Evolutionary conservation across 2,888 invertebrate species (phyloP), one percentile per base, ranked within the genome.

Genomic region (Homarus gammarus): DNA sequence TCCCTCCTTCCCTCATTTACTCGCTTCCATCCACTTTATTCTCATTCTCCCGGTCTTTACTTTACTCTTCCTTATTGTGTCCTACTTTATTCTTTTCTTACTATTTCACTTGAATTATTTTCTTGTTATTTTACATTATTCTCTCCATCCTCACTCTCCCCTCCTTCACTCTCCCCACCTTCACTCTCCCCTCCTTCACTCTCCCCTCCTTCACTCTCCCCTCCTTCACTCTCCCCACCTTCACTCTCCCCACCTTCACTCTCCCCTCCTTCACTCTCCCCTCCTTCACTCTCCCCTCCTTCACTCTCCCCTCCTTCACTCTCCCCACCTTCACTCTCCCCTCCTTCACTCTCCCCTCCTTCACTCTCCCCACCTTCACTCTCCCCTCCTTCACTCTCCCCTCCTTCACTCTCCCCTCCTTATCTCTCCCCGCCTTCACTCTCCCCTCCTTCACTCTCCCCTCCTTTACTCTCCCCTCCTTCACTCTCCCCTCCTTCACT

Each of bases 171-270:
- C 44, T 70, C 49, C 44, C 40, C 27, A 27, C 27, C 44, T 27
- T 22, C 44, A n/a, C 49, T 38, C 61, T 51, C 61, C 36, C 79
- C 31, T 72, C 51, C 61, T 81, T 64, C 61, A n/a, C 31, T 38
- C 27, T 33, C 18, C 44, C 40, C 36, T 72, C 44, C 36, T 84
- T 70, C 70, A 40, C 64, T 83, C n/a, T 83, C 79, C 38, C 81
- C 56, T 64, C 27, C 64, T 64, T 38, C 61, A 51, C 56, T 36
- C 36, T 40, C 56, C 78, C 31, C 3, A n/a, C 51, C 15, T 40
- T 77, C 73, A 36, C 12, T 73, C 51, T 77, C 81, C 61, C 38
- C 64, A 61, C 81, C 56, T 56, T 38, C 68, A 49, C 68, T 70
- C 40, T 70, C 40, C 40, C 68, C 33, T 31, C 2, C 33, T 40